Evolutionary conservation across 1,140 invertebrate species (phyloP).

Genomic region (Campodea augens): DNA sequence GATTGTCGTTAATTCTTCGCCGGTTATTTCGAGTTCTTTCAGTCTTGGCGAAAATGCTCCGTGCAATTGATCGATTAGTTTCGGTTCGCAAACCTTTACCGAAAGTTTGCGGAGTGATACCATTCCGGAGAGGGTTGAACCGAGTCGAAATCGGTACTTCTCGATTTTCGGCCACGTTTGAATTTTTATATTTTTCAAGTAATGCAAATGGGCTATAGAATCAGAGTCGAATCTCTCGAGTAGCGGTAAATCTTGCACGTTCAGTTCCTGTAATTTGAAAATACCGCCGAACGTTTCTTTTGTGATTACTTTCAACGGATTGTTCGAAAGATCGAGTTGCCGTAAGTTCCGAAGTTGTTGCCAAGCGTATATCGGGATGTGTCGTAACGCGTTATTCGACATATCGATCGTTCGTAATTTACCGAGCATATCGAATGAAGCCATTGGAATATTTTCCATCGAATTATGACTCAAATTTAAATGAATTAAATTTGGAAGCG

Average conservation of each 20-base stretch:
- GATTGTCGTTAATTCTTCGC: slow-evolving; percentile 42
- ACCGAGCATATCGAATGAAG: slow-evolving; percentile 37
- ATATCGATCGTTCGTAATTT: slow-evolving; percentile 42
- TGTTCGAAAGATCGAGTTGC: slow-evolving; percentile 38
- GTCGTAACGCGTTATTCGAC: slow-evolving; percentile 40
- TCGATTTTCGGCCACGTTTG: slow-evolving; percentile 43
- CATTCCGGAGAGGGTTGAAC: slow-evolving; percentile 32
- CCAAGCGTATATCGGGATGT: slow-evolving; percentile 40
- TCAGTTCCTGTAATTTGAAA: slow-evolving; percentile 25
- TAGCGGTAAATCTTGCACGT: slow-evolving; percentile 24
- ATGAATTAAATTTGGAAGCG: slow-evolving; percentile 44
- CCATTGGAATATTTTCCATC: slow-evolving; percentile 37
- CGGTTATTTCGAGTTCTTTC: slow-evolving; percentile 56
- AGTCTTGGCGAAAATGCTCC: slow-evolving; percentile 52
- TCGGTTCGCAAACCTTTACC: slow-evolving; percentile 46
- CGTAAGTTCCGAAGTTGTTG: slow-evolving; percentile 34
- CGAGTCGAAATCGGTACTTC: slow-evolving; percentile 37
- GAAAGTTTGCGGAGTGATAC: slow-evolving; percentile 37
- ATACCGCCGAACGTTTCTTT: slow-evolving; percentile 29
- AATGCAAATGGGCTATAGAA: slow-evolving; percentile 36
- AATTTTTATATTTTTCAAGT: slow-evolving; percentile 34
- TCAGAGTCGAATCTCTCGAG: slow-evolving; percentile 36
- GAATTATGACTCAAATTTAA: slow-evolving; percentile 56
- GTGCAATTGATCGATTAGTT: slow-evolving; percentile 45
- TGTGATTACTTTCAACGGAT: slow-evolving; percentile 40